phyloP scores from a whole-genome alignment of 2,888 invertebrate genomes.

The Ryuthela nishihirai region DNA sequence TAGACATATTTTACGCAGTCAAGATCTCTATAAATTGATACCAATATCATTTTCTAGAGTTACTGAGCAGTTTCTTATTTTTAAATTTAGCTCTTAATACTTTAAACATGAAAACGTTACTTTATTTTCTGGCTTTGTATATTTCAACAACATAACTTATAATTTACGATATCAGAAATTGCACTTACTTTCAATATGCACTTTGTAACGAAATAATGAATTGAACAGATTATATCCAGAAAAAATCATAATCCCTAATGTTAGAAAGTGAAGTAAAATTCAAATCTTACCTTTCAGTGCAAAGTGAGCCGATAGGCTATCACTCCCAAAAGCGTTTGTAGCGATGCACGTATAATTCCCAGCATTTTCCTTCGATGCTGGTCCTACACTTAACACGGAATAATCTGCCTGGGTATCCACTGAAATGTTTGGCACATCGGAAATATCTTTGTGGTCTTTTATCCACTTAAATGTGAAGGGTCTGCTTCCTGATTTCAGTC shows the following conservation, averaged over 20 bases:
- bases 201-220: background rate
- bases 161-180: too few species aligned
- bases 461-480: conserved; percentile 80
- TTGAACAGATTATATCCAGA: background rate
- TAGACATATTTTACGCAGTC: too few species aligned
- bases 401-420: conserved; percentile 16
- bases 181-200: too few species aligned
- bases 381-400: conserved; percentile 25
- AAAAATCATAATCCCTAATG: background rate
- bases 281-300: conserved; percentile 11
- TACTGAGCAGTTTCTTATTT: too few species aligned
- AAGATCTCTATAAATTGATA: too few species aligned
- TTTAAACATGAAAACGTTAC: too few species aligned
- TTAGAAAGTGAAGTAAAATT: background rate
- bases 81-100: too few species aligned
- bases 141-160: too few species aligned
- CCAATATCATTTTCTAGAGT: too few species aligned
- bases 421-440: background rate
- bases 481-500: conserved; percentile 85
- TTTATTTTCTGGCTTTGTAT: too few species aligned
- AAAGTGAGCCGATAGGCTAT: conserved; percentile 9
- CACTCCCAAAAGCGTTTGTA: conserved; percentile 11
- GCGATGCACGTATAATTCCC: conserved; percentile 28
- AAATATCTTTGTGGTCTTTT: conserved; percentile 22
- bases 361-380: conserved; percentile 12